Percentiles rank a stretch among this genome's conserved stretches.
Conservation (phyloP, 1,140 invertebrate species). For the Lepidurus apus region DNA sequence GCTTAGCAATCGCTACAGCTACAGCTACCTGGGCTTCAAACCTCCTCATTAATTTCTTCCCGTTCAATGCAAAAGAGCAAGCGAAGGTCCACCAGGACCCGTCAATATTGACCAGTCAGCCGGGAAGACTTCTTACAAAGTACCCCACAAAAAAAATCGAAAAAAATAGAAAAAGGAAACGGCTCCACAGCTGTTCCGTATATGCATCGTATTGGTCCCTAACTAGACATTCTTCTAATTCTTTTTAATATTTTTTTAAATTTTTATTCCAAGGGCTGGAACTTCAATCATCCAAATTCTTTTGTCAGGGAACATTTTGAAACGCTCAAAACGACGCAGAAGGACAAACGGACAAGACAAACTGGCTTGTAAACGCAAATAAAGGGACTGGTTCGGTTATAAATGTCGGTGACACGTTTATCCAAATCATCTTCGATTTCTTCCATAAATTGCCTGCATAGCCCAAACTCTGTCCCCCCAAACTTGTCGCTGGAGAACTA, state of each 20-base stretch:
- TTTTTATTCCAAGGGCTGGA: too few species aligned
- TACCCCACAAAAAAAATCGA: background rate
- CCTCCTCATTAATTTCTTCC: constrained; percentile 10
- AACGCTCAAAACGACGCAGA: background rate
- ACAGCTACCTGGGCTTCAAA: constrained; percentile 10
- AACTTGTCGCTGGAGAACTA: background rate
- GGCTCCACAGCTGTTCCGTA: background rate
- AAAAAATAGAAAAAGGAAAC: background rate
- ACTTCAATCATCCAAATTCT: constrained; percentile 16
- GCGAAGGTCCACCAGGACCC: background rate
- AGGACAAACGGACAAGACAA: constrained; percentile 12
- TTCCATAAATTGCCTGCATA: background rate
- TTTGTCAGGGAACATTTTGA: background rate
- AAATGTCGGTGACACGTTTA: constrained; percentile 21
- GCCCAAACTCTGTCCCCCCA: background rate
- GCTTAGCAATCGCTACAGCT: background rate
- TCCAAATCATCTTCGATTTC: constrained; percentile 19
- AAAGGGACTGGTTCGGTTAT: constrained; percentile 5
- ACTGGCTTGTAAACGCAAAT: background rate
- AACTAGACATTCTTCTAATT: constrained; percentile 12
- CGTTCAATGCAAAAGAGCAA: background rate
- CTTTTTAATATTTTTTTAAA: background rate
- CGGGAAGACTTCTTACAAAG: background rate
- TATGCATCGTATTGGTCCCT: background rate
- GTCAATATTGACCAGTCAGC: constrained; percentile 18